A percentile compares a stretch with the other conserved stretches of the same genome.
phyloP scores from a whole-genome alignment of 2,797 vertebrate genomes.

The Neopelma chrysocephalum region DNA sequence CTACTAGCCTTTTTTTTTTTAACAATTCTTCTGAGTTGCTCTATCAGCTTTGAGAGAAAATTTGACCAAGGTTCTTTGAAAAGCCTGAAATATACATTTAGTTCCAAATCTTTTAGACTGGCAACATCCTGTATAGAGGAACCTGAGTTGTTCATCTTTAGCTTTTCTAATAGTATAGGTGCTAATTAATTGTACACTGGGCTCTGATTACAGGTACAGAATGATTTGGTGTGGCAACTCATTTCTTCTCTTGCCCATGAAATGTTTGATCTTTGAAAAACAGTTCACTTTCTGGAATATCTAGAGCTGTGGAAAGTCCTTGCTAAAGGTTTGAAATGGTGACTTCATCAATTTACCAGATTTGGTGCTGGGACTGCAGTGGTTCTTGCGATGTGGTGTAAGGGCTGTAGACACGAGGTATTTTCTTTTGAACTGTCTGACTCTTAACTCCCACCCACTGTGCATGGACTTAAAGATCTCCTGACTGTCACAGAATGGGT shows the following conservation, averaged over 20 bases:
- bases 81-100: background rate
- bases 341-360: background rate
- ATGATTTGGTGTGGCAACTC: background rate
- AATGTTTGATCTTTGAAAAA: background rate
- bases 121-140: background rate
- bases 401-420: background rate
- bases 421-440: background rate
- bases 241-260: background rate
- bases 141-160: background rate
- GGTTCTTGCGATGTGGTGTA: background rate
- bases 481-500: background rate
- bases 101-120: background rate
- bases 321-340: background rate
- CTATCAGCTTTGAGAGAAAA: background rate
- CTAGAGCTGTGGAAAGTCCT: background rate
- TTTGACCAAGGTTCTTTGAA: background rate
- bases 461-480: background rate
- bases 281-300: background rate
- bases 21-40: background rate
- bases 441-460: fast-evolving
- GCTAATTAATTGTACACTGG: background rate
- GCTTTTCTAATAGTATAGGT: background rate
- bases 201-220: background rate
- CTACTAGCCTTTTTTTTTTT: background rate
- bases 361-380: background rate